Conservation (phyloP, 2,113 vertebrate species). For the Halcyon malimbica region DNA sequence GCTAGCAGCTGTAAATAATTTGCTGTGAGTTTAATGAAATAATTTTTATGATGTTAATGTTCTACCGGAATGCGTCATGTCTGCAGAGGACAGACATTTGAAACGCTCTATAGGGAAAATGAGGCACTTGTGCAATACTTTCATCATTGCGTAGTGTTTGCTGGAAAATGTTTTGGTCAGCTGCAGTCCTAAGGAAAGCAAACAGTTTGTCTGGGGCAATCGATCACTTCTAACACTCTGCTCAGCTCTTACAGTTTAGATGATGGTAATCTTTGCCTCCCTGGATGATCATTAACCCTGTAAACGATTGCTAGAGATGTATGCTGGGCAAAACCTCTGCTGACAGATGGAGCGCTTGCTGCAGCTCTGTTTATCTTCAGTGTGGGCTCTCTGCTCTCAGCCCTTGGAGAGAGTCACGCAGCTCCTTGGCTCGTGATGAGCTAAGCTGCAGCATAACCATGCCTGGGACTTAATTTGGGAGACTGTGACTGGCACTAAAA, state of each 20-base stretch:
- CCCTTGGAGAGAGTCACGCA: background rate
- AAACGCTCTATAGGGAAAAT: background rate
- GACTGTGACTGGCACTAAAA: background rate
- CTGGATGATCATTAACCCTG: background rate
- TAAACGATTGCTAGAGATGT: background rate
- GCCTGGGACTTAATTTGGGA: background rate
- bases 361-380: background rate
- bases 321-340: background rate
- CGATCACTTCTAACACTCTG: background rate
- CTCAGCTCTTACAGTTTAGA: background rate
- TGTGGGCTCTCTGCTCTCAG: background rate
- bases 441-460: background rate
- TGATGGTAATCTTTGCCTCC: background rate
- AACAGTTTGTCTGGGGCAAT: background rate
- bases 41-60: background rate
- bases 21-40: background rate
- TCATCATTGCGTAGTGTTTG: background rate
- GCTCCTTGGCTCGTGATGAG: background rate
- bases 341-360: background rate
- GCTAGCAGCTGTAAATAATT: constrained; percentile 20
- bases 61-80: background rate
- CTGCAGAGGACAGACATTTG: background rate
- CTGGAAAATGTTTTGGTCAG: background rate
- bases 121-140: background rate
- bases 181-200: background rate